Evolutionary conservation across 2,797 vertebrate genomes (phyloP).

Genomic region (Meda fulgida): DNA sequence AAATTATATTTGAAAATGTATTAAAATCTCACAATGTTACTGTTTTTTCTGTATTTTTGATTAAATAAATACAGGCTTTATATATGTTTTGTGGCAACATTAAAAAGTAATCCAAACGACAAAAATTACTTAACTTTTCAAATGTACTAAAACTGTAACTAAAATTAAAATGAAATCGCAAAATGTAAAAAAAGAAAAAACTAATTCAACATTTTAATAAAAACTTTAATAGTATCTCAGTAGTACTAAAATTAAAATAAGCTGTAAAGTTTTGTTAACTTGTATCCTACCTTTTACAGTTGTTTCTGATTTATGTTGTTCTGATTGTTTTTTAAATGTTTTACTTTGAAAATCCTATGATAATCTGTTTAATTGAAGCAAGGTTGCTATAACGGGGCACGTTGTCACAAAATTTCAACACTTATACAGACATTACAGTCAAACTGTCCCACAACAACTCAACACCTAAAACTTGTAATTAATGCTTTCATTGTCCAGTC

Average conservation of each 20-base stretch:
- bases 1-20: no score
- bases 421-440: neutral
- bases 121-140: no score
- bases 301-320: neutral
- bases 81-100: no score
- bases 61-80: no score
- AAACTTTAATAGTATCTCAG: neutral
- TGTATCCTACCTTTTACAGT: neutral
- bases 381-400: neutral
- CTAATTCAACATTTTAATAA: neutral
- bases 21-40: no score
- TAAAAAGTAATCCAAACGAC: no score
- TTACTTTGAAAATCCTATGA: neutral
- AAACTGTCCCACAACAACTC: neutral
- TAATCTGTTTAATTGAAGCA: neutral
- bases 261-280: neutral
- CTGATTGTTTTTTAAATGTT: neutral
- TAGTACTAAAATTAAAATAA: neutral
- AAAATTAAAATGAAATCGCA: no score
- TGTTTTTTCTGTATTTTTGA: no score
- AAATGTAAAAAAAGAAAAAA: no score
- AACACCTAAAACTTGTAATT: neutral
- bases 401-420: neutral
- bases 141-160: no score
- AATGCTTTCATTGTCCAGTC: neutral